These are phyloP conservation scores for Druceiella hillmani DNA, from an alignment of 2,888 invertebrate species.

Conservation along the genomic window DNA sequence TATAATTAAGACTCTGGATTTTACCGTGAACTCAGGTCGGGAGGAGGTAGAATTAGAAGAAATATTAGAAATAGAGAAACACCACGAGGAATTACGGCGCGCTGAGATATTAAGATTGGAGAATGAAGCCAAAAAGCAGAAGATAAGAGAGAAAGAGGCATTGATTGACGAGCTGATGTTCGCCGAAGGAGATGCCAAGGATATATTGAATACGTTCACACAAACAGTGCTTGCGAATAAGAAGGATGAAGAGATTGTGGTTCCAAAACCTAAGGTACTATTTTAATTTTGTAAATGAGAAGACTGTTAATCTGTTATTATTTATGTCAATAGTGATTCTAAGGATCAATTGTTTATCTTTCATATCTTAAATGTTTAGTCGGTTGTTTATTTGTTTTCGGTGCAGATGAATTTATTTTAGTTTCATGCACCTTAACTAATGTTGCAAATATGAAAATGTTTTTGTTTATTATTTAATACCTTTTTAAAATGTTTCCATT, in stretches of 20 bases:
- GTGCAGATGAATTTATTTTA: too few species aligned
- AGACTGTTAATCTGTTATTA: too few species aligned
- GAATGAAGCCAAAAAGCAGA: conserved; percentile 72
- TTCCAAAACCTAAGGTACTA: conserved; percentile 40
- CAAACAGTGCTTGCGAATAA: conserved; percentile 62
- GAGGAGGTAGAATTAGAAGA: conserved; percentile 86
- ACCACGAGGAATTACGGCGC: conserved; percentile 67
- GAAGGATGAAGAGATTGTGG: conserved; percentile 50
- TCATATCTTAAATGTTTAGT: too few species aligned
- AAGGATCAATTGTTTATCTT: too few species aligned
- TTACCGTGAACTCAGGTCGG: too few species aligned
- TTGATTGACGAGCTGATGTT: conserved; percentile 94
- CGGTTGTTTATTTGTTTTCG: too few species aligned
- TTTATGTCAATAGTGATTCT: too few species aligned
- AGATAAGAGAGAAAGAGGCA: conserved; percentile 83
- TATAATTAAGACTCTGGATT: too few species aligned
- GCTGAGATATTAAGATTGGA: conserved; percentile 62
- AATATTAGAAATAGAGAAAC: conserved; percentile 74
- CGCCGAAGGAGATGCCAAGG: conserved; percentile 83
- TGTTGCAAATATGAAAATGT: too few species aligned
- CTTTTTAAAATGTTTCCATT: too few species aligned
- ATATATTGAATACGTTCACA: conserved; percentile 78
- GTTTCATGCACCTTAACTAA: too few species aligned
- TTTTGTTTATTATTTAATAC: too few species aligned
- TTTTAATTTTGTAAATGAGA: not conserved